Base-by-base conservation (phyloP, 53 echinoderm and acorn worm species). In the Astropecten irregularis region DNA sequence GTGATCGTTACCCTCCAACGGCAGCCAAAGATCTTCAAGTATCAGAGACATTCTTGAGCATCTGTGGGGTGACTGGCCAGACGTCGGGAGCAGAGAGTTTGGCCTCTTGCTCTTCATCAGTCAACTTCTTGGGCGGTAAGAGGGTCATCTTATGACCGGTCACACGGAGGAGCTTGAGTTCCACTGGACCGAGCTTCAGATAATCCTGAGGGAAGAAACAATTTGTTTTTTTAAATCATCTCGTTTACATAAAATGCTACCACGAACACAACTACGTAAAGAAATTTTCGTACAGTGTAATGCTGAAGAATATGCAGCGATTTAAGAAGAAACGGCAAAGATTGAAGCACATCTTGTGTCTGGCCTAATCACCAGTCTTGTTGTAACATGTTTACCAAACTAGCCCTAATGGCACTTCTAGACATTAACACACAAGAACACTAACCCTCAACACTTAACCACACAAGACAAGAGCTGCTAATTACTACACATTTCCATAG, bases 11-110 rank as follows among this genome's bases (percentile, higher is more conserved):
- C n/a, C n/a, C n/a, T n/a, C n/a, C n/a, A n/a, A n/a, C n/a, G n/a
- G n/a, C n/a, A n/a, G n/a, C n/a, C n/a, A 11, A 62, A 3, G 0
- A n/a, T 58, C 42, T 11, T 76, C 46, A 71, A 46, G 85, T 62
- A 21, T 85, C 74, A 3, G 76, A 65, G 0, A 73, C 91, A 3
- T 89, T 54, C 46, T 89, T 89, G 23, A 97, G 88, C 97, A 97
- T 97, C 57, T 97, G 67, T 16, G 87, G 68, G 15, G 99, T 92
- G 37, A 99, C 73, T 2, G 99, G 99, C 99, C 99, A 99, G 25
- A 90, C 88, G 76, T 99, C 99, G 0, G 99, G 99, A 2, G 99
- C 99, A 14, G 99, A 82, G 2, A 94, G 84, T 59, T 99, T 95
- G 19, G 99, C 94, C 55, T 94, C 87, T 5, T 69, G 90, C 59